A percentile compares a stretch with the other conserved stretches of the same genome.
Conservation (phyloP, 2,113 vertebrate species). For the Triplophysa dalaica region DNA sequence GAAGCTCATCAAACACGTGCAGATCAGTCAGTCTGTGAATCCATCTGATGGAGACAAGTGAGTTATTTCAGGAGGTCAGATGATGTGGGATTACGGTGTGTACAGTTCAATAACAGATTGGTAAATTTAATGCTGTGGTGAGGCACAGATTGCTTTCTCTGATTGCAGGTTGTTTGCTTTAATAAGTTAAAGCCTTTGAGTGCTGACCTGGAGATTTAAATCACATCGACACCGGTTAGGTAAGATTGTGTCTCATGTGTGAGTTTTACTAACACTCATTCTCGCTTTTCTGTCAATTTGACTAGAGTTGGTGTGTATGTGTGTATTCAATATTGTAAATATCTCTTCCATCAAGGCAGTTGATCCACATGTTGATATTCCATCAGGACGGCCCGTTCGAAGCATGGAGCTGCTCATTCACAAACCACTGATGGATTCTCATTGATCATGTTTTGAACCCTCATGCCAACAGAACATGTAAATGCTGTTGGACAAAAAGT, state of each 20-base stretch:
- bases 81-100: constrained; percentile 33
- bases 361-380: constrained; percentile 42
- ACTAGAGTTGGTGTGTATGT: too few species aligned
- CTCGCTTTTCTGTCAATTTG: too few species aligned
- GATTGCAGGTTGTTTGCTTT: constrained; percentile 53
- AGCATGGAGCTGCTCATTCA: neutral
- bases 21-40: neutral
- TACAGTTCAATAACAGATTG: constrained; percentile 21
- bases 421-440: neutral
- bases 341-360: neutral
- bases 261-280: too few species aligned
- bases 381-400: constrained; percentile 31
- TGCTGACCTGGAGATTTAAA: constrained; percentile 43
- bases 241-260: neutral
- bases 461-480: too few species aligned
- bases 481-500: too few species aligned
- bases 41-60: neutral
- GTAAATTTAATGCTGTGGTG: constrained; percentile 31
- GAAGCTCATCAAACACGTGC: neutral
- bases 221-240: too few species aligned
- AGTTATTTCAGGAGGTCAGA: constrained; percentile 11
- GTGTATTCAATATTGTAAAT: too few species aligned
- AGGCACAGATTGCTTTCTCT: constrained; percentile 51
- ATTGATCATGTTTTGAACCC: neutral
- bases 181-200: constrained; percentile 51